phyloP scores from a whole-genome alignment of 2,888 invertebrate genomes.

The Pheosia tremula region DNA sequence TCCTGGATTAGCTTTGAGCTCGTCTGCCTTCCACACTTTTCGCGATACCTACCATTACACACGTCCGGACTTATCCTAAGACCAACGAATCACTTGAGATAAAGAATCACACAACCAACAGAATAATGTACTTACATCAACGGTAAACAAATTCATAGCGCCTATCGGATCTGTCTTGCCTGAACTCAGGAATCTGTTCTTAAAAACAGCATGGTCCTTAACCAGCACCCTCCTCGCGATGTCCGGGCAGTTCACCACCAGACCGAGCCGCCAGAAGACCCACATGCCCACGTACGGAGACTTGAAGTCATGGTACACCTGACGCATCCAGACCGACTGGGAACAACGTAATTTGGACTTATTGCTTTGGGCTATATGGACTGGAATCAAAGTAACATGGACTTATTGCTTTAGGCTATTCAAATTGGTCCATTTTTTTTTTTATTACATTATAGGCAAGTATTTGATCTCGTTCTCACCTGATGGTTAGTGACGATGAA shows the following conservation, averaged over 20 bases:
- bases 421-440: too few species aligned
- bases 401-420: too few species aligned
- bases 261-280: constrained; percentile 55
- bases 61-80: too few species aligned
- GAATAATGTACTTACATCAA: constrained; percentile 45
- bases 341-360: constrained; percentile 10
- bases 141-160: constrained; percentile 45
- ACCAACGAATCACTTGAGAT: too few species aligned
- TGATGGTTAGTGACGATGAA: too few species aligned
- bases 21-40: too few species aligned
- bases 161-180: constrained; percentile 52
- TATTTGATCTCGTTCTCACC: too few species aligned
- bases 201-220: constrained; percentile 48
- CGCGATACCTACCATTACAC: too few species aligned
- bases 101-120: background rate
- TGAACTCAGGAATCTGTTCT: constrained; percentile 43
- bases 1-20: too few species aligned
- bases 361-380: too few species aligned
- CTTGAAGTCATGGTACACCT: constrained; percentile 39
- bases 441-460: too few species aligned
- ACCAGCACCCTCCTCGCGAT: constrained; percentile 48
- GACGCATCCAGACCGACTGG: constrained; percentile 48
- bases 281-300: constrained; percentile 53
- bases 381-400: too few species aligned
- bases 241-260: constrained; percentile 51